Evolutionary conservation across 2,888 invertebrate genomes (phyloP).

Genomic region (Acleris literana): DNA sequence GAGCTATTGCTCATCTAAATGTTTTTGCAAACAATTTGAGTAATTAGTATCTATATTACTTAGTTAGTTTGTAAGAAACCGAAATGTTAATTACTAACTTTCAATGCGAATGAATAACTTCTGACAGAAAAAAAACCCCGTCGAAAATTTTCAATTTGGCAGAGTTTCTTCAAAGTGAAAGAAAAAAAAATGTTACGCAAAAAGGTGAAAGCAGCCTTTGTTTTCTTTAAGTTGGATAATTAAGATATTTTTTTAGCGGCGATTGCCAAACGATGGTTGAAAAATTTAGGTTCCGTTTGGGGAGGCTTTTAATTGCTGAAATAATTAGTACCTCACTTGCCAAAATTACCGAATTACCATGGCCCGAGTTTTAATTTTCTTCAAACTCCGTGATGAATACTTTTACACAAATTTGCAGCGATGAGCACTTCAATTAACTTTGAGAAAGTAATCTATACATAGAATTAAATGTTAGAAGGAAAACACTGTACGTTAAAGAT

Average conservation of each 20-base stretch:
- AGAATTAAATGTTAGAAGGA: no score
- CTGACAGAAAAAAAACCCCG: slow-evolving; percentile 55
- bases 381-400: slow-evolving; percentile 59
- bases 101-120: slow-evolving; percentile 67
- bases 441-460: slow-evolving; percentile 15
- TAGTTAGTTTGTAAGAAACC: slow-evolving; percentile 22
- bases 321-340: slow-evolving; percentile 76
- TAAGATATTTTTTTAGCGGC: slow-evolving; percentile 63
- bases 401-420: slow-evolving; percentile 40
- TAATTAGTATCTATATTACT: background rate
- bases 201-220: slow-evolving; percentile 64
- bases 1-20: no score
- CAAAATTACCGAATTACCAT: slow-evolving; percentile 61
- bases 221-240: slow-evolving; percentile 72
- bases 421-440: slow-evolving; percentile 14
- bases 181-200: slow-evolving; percentile 49
- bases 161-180: slow-evolving; percentile 37
- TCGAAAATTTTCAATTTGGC: slow-evolving; percentile 56
- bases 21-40: background rate
- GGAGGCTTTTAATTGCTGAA: slow-evolving; percentile 68
- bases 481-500: background rate
- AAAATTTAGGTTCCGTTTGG: slow-evolving; percentile 58
- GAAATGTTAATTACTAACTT: slow-evolving; percentile 57
- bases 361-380: slow-evolving; percentile 49
- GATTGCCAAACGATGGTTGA: slow-evolving; percentile 58